Percentiles rank a stretch among this genome's conserved stretches.
phyloP scores from a whole-genome alignment of 2,797 vertebrate species.

The Pantherophis vulpinus region DNA sequence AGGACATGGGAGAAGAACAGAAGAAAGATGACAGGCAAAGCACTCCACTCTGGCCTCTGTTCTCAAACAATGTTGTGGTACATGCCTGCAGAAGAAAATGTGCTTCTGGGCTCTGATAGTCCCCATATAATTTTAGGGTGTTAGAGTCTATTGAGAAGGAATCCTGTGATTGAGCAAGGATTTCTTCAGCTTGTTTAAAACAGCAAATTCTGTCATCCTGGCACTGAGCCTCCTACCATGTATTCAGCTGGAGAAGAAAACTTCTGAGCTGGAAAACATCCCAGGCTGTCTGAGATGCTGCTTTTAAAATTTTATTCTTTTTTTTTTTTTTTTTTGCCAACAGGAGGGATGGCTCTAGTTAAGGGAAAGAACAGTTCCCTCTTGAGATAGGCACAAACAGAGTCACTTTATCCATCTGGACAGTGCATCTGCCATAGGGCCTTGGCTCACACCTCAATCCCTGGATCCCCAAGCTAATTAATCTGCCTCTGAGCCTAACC shows the following conservation, averaged over 20 bases:
- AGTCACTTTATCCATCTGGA: conserved; percentile 37
- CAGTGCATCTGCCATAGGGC: conserved; percentile 27
- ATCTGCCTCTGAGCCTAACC: conserved; percentile 14
- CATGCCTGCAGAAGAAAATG: not conserved
- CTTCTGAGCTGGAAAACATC: conserved; percentile 24
- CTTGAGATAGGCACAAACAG: conserved; percentile 15
- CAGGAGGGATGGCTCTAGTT: conserved; percentile 8
- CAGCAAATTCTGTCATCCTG: conserved; percentile 21
- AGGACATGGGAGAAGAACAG: not conserved
- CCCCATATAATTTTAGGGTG: not conserved
- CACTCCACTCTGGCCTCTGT: not conserved
- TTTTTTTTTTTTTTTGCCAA: not conserved
- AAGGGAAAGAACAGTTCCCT: conserved; percentile 12
- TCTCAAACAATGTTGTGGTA: not conserved
- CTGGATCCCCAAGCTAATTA: conserved; percentile 34
- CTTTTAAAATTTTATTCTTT: not conserved
- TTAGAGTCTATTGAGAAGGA: not conserved
- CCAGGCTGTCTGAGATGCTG: conserved; percentile 5
- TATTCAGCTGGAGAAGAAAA: conserved; percentile 19
- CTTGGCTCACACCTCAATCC: conserved; percentile 32
- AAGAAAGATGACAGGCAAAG: not conserved
- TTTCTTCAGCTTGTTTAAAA: not conserved
- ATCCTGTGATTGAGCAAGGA: not conserved
- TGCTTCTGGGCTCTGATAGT: not conserved
- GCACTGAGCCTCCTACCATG: not conserved